phyloP scores from a whole-genome alignment of 2,797 vertebrate genomes.

The Spatula versicolor region DNA sequence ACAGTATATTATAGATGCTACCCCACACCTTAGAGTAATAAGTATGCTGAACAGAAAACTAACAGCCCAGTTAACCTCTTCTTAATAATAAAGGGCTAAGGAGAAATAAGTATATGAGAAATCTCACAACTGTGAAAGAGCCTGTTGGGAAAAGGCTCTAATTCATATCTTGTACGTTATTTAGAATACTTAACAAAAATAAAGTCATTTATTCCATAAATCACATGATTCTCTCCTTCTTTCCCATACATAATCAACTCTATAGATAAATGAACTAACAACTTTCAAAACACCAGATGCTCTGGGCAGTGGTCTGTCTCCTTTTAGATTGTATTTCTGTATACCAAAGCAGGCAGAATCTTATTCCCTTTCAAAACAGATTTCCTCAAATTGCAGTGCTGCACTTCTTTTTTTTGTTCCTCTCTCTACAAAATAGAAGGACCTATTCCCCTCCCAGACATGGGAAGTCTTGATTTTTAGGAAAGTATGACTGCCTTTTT shows the following conservation, averaged over 20 bases:
- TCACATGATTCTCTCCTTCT: not conserved
- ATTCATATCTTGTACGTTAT: accelerated
- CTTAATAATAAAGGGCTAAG: not conserved
- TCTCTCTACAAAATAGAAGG: not conserved
- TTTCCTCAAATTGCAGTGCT: not conserved
- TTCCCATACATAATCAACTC: not conserved
- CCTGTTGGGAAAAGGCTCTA: not conserved
- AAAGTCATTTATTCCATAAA: not conserved
- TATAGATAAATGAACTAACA: not conserved
- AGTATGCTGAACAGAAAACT: not conserved
- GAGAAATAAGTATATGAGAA: not conserved
- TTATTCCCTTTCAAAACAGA: not conserved
- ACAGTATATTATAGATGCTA: not conserved
- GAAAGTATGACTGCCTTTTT: not conserved
- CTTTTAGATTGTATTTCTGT: not conserved
- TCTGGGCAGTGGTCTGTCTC: not conserved
- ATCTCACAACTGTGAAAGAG: not conserved
- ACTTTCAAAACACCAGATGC: not conserved
- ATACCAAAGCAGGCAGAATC: not conserved
- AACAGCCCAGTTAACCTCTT: not conserved
- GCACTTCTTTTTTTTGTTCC: not conserved
- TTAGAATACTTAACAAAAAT: not conserved
- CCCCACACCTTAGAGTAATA: not conserved
- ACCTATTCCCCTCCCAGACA: not conserved
- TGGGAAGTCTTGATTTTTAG: not conserved